Conservation (phyloP, 30 jellyfish, hydroid and myxozoan genomes). For the Pseudorhiza aurosa region DNA sequence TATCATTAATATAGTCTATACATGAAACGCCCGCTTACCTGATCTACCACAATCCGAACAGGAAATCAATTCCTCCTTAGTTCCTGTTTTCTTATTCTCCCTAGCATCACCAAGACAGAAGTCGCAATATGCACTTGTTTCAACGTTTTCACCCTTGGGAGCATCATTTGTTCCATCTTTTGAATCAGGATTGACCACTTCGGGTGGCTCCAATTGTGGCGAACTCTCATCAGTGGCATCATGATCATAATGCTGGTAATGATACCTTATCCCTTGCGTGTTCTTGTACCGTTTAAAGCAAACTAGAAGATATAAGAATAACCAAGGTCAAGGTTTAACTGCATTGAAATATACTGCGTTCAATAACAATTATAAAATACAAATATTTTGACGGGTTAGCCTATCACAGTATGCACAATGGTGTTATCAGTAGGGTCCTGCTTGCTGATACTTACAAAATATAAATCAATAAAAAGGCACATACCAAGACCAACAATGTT, state of each 20-base stretch:
- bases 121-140: constrained; percentile 91
- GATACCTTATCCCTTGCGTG: constrained; percentile 95
- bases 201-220: constrained; percentile 36
- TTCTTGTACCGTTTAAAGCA: constrained; percentile 92
- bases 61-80: constrained; percentile 80
- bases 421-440: no score
- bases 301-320: no score
- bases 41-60: constrained; percentile 98
- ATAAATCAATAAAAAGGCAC: no score
- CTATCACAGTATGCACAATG: no score
- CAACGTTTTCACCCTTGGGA: constrained; percentile 56
- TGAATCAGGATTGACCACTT: constrained; percentile 26
- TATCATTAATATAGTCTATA: no score
- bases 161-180: constrained; percentile 62
- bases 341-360: neutral
- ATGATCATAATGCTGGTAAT: constrained; percentile 92
- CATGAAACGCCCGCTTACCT: no score
- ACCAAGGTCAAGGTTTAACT: neutral
- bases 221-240: constrained; percentile 78
- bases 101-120: constrained; percentile 92
- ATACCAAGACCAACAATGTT: no score
- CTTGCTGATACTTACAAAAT: no score
- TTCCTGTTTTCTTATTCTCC: constrained; percentile 85
- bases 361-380: no score
- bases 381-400: no score